Conservation (phyloP, 2,113 vertebrate genomes). For the Melanerpes formicivorus region DNA sequence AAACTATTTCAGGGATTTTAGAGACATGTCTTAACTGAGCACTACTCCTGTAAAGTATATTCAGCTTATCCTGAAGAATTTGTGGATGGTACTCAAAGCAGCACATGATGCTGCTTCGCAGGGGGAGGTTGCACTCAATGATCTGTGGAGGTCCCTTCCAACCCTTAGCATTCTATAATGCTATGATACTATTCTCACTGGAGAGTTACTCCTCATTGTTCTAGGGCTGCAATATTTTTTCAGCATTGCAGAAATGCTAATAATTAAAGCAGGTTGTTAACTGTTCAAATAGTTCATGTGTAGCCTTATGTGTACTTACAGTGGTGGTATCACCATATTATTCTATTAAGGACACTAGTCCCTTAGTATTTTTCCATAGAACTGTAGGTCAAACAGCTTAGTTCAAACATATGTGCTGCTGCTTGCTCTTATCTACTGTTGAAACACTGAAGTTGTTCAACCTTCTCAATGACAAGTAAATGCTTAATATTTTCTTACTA, state of each 20-base stretch:
- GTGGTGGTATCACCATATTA: not conserved
- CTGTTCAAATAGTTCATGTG: not conserved
- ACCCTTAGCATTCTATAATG: too few species aligned
- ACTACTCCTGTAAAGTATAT: not conserved
- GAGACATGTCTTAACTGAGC: not conserved
- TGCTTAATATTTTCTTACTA: not conserved
- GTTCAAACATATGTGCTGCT: not conserved
- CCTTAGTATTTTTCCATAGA: not conserved
- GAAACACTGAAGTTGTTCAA: not conserved
- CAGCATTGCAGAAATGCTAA: not conserved
- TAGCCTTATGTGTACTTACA: not conserved
- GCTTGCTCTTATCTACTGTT: not conserved
- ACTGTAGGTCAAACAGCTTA: not conserved
- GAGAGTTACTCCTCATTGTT: not conserved
- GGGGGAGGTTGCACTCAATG: too few species aligned
- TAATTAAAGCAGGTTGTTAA: not conserved
- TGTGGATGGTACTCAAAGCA: not conserved
- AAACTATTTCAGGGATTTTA: conserved; percentile 18
- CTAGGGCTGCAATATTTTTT: not conserved
- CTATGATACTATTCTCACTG: not conserved
- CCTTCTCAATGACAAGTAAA: not conserved
- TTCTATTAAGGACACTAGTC: not conserved
- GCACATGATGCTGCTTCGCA: not conserved
- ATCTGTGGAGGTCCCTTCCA: too few species aligned
- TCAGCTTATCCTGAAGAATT: not conserved